phyloP scores from a whole-genome alignment of 2,888 invertebrate genomes.

The Oligia strigilis region DNA sequence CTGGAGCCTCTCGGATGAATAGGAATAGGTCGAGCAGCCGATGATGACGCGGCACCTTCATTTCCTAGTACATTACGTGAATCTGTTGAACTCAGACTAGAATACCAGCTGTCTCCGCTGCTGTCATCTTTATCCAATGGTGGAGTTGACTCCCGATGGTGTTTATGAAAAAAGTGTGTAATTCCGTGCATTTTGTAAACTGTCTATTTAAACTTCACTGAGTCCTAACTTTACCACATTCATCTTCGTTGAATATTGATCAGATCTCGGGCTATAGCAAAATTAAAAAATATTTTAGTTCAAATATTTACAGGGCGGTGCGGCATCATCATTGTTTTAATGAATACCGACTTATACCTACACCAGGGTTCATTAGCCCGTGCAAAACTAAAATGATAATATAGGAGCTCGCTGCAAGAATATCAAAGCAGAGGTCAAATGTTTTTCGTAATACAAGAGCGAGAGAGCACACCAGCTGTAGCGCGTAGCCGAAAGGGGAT shows the following conservation, averaged over 20 bases:
- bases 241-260: conserved; percentile 59
- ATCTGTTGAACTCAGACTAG: conserved; percentile 77
- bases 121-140: conserved; percentile 84
- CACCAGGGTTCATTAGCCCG: conserved; percentile 7
- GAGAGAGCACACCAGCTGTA: conserved; percentile 29
- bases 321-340: conserved; percentile 20
- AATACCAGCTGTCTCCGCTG: conserved; percentile 85
- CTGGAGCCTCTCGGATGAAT: conserved; percentile 78
- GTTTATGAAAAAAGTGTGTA: conserved; percentile 84
- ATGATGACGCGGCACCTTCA: conserved; percentile 64
- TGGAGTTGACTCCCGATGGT: conserved; percentile 81
- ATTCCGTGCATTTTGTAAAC: conserved; percentile 86
- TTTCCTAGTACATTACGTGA: conserved; percentile 71
- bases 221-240: conserved; percentile 27
- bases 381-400: conserved; percentile 3
- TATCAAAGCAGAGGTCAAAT: conserved; percentile 4
- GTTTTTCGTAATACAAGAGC: conserved; percentile 6
- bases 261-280: conserved; percentile 66
- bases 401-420: conserved; percentile 18
- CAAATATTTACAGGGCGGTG: conserved; percentile 15
- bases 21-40: conserved; percentile 74
- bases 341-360: not conserved
- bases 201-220: conserved; percentile 57
- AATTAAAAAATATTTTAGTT: conserved; percentile 31
- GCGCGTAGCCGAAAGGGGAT: conserved; percentile 30